These are phyloP conservation scores for Acronicta psi DNA, from an alignment of 2,888 invertebrate species.

Conservation along the genomic window DNA sequence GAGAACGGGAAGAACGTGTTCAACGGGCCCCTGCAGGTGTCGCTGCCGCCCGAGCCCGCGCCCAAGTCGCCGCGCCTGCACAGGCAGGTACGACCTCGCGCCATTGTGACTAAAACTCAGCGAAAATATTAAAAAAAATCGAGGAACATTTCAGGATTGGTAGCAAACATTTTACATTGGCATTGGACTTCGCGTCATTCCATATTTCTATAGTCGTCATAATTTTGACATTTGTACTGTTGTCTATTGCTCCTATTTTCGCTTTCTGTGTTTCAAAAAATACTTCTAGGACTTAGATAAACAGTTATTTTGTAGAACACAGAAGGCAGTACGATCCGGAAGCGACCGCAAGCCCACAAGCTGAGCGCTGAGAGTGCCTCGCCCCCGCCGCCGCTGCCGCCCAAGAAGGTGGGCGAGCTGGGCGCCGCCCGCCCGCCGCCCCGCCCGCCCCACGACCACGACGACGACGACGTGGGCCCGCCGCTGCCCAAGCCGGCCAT, in stretches of 20 bases:
- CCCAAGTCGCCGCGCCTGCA: slow-evolving; percentile 82
- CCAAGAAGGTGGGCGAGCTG: slow-evolving; percentile 81
- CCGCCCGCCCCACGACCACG: slow-evolving; percentile 89
- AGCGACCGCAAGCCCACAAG: slow-evolving; percentile 60
- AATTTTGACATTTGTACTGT: no score
- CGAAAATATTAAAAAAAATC: neutral
- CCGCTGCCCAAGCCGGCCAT: slow-evolving; percentile 79
- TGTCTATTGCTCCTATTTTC: no score
- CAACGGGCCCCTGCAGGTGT: slow-evolving; percentile 92
- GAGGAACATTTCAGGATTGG: no score
- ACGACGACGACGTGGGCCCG: slow-evolving; percentile 70
- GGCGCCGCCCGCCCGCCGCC: slow-evolving; percentile 88
- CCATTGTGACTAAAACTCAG: neutral
- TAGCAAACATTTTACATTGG: no score
- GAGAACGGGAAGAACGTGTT: slow-evolving; percentile 80
- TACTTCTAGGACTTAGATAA: neutral
- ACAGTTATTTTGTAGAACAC: slow-evolving; percentile 64
- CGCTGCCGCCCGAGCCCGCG: slow-evolving; percentile 90
- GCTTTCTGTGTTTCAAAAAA: no score
- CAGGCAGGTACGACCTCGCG: slow-evolving; percentile 80
- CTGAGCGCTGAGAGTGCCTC: slow-evolving; percentile 79
- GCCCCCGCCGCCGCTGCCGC: slow-evolving; percentile 91
- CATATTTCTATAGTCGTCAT: no score
- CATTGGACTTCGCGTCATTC: no score
- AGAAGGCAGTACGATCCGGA: slow-evolving; percentile 74